A percentile compares a stretch with the other conserved stretches of the same genome.
Evolutionary conservation across 2,888 invertebrate species (phyloP).

Genomic region (Brachypalpus laphriformis): DNA sequence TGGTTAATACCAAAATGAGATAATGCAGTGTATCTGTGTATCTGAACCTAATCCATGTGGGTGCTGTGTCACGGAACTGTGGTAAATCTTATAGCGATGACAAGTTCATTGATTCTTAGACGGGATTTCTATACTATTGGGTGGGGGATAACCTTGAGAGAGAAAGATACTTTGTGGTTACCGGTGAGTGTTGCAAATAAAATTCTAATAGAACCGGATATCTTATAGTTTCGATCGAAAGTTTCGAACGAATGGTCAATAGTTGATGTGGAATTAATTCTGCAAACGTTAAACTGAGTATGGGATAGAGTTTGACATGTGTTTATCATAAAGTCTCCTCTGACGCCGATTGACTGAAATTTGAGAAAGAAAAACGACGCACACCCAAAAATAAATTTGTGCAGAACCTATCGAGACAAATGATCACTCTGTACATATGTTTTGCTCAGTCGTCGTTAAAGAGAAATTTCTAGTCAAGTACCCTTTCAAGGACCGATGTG

Average conservation of each 20-base stretch:
- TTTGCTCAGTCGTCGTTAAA: too few relatives aligned
- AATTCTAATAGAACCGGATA: constrained; percentile 27
- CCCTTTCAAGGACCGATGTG: too few relatives aligned
- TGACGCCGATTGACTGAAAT: too few relatives aligned
- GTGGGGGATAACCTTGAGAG: constrained; percentile 17
- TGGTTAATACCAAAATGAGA: background rate
- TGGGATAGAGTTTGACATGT: background rate
- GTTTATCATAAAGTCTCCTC: too few relatives aligned
- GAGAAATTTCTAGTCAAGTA: too few relatives aligned
- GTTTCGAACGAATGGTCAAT: background rate
- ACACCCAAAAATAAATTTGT: too few relatives aligned
- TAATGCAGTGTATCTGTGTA: constrained; percentile 30
- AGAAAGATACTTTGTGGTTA: constrained; percentile 4
- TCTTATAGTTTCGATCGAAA: background rate
- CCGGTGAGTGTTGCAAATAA: background rate
- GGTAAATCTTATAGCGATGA: constrained; percentile 19
- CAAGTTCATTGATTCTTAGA: constrained; percentile 38
- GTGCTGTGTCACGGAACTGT: constrained; percentile 38
- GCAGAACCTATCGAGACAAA: too few relatives aligned
- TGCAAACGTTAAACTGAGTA: background rate
- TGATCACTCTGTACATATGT: too few relatives aligned
- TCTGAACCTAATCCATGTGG: constrained; percentile 24
- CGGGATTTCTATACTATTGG: background rate
- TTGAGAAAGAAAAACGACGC: too few relatives aligned
- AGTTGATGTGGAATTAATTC: background rate